Conservation (phyloP, 2,797 vertebrate genomes). For the Pitangus sulphuratus region DNA sequence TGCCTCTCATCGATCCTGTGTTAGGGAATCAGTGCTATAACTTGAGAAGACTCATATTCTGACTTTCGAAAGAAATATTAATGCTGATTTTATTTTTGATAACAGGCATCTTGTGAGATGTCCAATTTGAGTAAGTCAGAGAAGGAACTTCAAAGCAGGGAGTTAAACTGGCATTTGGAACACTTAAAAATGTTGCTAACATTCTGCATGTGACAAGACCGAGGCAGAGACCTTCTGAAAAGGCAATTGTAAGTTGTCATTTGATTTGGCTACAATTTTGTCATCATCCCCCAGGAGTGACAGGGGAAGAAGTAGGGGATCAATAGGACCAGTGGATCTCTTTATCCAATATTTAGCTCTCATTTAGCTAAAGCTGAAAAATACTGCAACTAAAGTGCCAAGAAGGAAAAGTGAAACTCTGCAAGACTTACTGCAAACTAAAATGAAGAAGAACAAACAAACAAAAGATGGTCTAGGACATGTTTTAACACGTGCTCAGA, state of each 20-base stretch:
- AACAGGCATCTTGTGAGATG: neutral
- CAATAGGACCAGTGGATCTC: neutral
- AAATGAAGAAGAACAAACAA: neutral
- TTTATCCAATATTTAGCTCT: neutral
- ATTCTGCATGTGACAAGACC: neutral
- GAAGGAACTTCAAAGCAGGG: neutral
- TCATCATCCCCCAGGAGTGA: neutral
- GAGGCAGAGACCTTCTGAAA: neutral
- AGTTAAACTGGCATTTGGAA: neutral
- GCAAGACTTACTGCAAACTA: neutral
- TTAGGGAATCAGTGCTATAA: neutral
- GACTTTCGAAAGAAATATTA: neutral
- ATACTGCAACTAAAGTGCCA: neutral
- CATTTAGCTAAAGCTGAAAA: constrained; percentile 35
- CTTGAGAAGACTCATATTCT: neutral
- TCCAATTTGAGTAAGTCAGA: neutral
- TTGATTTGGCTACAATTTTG: neutral
- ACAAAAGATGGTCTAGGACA: neutral
- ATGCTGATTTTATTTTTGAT: neutral
- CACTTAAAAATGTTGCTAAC: neutral
- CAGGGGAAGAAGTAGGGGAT: neutral
- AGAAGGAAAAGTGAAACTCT: neutral
- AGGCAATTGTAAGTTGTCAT: neutral
- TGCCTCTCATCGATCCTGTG: neutral
- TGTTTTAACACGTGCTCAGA: neutral